Evolutionary conservation across 2,888 invertebrate genomes (phyloP).

Genomic region (Heteromurus nitidus): DNA sequence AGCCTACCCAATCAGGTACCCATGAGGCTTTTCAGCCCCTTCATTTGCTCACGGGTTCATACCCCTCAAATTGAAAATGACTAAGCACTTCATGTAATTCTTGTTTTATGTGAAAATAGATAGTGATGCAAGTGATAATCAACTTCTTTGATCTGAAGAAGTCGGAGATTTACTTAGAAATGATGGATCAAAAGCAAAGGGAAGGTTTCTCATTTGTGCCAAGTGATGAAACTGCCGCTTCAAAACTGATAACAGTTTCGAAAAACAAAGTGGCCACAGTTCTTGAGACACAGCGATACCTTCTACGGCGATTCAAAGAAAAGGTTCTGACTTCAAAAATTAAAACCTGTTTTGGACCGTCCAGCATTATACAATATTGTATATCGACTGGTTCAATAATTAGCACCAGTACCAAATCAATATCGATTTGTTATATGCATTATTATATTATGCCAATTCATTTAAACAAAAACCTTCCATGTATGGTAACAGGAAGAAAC

Average conservation of each 20-base stretch:
- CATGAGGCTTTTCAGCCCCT: background rate
- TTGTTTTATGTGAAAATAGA: constrained; percentile 38
- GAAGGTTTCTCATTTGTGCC: constrained; percentile 45
- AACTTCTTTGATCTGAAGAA: constrained; percentile 70
- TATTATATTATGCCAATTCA: background rate
- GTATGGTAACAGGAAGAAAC: constrained; percentile 65
- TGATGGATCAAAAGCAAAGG: constrained; percentile 55
- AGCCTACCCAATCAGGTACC: constrained; percentile 71
- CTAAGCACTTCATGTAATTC: no score
- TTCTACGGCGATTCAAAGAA: constrained; percentile 66
- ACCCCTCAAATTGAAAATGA: background rate
- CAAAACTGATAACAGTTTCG: constrained; percentile 45
- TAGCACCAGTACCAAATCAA: background rate
- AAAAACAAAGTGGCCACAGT: constrained; percentile 68
- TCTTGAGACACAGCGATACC: constrained; percentile 67
- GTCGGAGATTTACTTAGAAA: constrained; percentile 68
- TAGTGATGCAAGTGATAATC: constrained; percentile 72
- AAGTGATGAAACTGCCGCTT: constrained; percentile 37
- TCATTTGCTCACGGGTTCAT: background rate
- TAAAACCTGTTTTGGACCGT: background rate
- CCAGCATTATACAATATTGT: no score
- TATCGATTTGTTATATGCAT: background rate
- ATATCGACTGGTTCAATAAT: background rate
- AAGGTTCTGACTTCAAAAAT: constrained; percentile 60
- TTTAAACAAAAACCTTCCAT: no score